Base-by-base conservation (phyloP, 1,140 invertebrate genomes). In the Phortica variegata region DNA sequence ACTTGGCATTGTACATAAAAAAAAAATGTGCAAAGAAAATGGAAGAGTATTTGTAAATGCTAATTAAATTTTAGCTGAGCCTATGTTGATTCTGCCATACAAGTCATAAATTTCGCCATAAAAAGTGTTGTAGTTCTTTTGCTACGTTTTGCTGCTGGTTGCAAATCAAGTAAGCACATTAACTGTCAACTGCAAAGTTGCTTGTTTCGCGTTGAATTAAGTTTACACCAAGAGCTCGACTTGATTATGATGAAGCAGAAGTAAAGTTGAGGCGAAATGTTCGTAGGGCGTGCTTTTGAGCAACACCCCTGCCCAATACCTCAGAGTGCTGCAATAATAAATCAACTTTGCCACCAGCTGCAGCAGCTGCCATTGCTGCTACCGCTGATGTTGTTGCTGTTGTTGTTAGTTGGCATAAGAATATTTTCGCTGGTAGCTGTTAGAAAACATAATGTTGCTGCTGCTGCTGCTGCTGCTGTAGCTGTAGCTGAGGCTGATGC, bases 161-260 rank as follows among this genome's bases (percentile, higher is more conserved):
- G 50, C 56, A 53, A 60, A 61, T 59, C 56, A 60, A 46, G 49
- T 56, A 66, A 54, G 54, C 63, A 66, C 68, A 66, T 68, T 65
- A 68, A 66, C 63, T 66, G 63, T 66, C 63, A 66, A 62, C 63
- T 60, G 63, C 5, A n/a, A 34, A 54, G 60, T 55, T 68, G 65
- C 62, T 45, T 52, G 59, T 48, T n/a, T n/a, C n/a, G n/a, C n/a
- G n/a, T n/a, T n/a, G n/a, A n/a, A n/a, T n/a, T n/a, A n/a, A n/a
- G n/a, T n/a, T n/a, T n/a, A n/a, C n/a, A n/a, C n/a, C n/a, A n/a
- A n/a, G n/a, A n/a, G n/a, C n/a, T n/a, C n/a, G n/a, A n/a, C n/a
- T n/a, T n/a, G n/a, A n/a, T n/a, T n/a, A n/a, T n/a, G n/a, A n/a
- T n/a, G n/a, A n/a, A n/a, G n/a, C n/a, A n/a, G n/a, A n/a, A n/a